These are phyloP conservation scores for Pitangus sulphuratus DNA, from an alignment of 2,797 vertebrate species.

Conservation along the genomic window DNA sequence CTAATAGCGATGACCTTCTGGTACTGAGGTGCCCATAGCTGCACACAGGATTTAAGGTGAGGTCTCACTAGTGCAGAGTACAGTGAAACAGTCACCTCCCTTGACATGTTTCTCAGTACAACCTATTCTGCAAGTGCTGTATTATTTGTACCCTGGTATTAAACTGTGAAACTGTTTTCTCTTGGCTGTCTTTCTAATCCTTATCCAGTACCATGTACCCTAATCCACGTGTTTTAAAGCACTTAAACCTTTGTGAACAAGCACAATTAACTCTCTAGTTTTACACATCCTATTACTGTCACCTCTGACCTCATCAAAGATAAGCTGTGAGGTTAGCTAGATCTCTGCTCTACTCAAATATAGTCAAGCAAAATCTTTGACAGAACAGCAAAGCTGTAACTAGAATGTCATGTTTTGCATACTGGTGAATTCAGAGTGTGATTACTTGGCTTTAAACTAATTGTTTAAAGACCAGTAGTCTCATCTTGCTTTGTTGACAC, in stretches of 20 bases:
- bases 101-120: background rate
- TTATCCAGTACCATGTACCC: background rate
- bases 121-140: background rate
- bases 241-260: background rate
- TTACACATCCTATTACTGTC: background rate
- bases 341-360: background rate
- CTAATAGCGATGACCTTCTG: background rate
- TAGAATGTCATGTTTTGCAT: background rate
- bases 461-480: background rate
- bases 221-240: background rate
- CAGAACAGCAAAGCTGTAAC: background rate
- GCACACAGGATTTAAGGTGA: background rate
- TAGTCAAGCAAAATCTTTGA: background rate
- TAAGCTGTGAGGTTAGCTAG: background rate
- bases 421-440: background rate
- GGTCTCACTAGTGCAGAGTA: rapidly evolving
- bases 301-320: background rate
- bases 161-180: background rate
- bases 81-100: background rate
- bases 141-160: background rate
- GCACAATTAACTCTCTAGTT: background rate
- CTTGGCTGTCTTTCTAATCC: background rate
- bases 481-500: background rate
- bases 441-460: background rate
- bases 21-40: background rate